These are phyloP conservation scores for Schizopygopsis pylzovi DNA, from an alignment of 2,797 vertebrate genomes.

Conservation along the genomic window DNA sequence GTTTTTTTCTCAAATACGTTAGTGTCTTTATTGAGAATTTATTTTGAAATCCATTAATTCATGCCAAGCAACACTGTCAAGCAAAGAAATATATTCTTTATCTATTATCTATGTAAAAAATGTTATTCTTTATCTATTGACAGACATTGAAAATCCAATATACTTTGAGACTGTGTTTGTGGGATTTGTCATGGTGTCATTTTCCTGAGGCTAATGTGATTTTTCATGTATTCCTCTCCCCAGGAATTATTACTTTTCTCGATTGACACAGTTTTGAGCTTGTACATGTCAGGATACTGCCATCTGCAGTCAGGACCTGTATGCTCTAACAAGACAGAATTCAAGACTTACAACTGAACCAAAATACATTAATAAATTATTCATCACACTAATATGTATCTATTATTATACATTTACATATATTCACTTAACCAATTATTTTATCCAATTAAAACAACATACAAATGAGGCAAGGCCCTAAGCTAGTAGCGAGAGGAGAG, in stretches of 20 bases:
- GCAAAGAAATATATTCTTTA: too few species aligned
- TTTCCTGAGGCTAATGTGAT: too few species aligned
- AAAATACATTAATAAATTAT: neutral
- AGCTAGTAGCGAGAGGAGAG: neutral
- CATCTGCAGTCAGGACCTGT: neutral
- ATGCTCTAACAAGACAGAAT: neutral
- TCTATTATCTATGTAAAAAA: too few species aligned
- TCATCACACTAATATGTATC: neutral
- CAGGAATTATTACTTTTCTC: neutral
- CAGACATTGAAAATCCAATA: neutral
- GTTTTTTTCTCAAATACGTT: too few species aligned
- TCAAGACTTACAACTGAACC: neutral
- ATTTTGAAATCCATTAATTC: too few species aligned
- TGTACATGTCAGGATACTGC: neutral
- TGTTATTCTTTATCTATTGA: neutral
- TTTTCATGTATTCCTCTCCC: too few species aligned
- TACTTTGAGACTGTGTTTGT: neutral
- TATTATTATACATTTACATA: neutral
- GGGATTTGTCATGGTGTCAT: neutral
- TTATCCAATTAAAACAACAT: neutral
- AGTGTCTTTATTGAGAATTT: too few species aligned
- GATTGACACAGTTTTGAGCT: neutral
- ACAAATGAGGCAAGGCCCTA: neutral
- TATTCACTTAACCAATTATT: neutral
- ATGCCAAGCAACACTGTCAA: too few species aligned